Percentiles rank a stretch among this genome's conserved stretches.
These are phyloP conservation scores for Ovibos moschatus DNA, from an alignment of 2,113 vertebrate species.

Conservation along the genomic window DNA sequence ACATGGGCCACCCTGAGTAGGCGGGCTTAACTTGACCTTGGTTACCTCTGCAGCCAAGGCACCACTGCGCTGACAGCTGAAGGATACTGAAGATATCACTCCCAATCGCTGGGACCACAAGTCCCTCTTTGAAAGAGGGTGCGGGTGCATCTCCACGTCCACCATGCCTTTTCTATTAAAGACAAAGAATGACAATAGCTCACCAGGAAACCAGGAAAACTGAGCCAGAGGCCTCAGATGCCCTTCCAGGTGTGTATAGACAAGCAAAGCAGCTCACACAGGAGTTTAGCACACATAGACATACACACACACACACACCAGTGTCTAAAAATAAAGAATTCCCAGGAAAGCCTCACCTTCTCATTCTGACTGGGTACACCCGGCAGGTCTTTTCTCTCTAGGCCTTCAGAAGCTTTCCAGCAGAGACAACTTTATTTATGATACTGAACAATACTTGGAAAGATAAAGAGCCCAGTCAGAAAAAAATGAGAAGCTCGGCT, in stretches of 20 bases:
- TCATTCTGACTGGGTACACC: slow-evolving; percentile 11
- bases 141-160: rapidly evolving
- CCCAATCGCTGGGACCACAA: not conserved
- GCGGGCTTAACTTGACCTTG: not conserved
- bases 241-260: not conserved
- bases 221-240: not conserved
- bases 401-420: slow-evolving; percentile 58
- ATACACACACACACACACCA: too few relatives aligned
- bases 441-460: slow-evolving; percentile 10
- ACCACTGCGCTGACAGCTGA: not conserved
- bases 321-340: slow-evolving; percentile 32
- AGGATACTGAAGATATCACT: not conserved
- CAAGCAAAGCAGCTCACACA: not conserved
- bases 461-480: slow-evolving; percentile 55
- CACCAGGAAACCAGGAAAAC: not conserved
- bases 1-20: not conserved
- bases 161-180: not conserved
- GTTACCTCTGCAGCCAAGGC: not conserved
- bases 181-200: not conserved
- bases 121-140: not conserved
- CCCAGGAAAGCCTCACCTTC: not conserved
- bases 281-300: not conserved
- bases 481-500: slow-evolving; percentile 46
- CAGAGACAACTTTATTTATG: slow-evolving; percentile 59
- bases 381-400: slow-evolving; percentile 34